Percentiles rank a stretch among this genome's conserved stretches.
phyloP scores from a whole-genome alignment of 2,888 invertebrate genomes.

The Panzeria rudis region DNA sequence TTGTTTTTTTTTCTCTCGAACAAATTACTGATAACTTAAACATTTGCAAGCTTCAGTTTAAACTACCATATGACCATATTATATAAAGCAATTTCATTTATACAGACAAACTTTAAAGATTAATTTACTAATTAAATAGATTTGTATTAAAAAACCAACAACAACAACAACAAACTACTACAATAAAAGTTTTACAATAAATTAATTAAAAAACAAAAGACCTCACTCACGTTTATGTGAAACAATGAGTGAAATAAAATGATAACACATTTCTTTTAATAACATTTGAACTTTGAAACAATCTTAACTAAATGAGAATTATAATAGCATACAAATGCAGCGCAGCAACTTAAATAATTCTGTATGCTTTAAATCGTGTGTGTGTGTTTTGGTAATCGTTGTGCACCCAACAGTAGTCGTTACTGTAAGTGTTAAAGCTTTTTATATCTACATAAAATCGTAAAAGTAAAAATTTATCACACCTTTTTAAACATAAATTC shows the following conservation, averaged over 20 bases:
- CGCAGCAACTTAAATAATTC: not conserved
- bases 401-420: conserved; percentile 39
- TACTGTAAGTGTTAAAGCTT: conserved; percentile 42
- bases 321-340: not conserved
- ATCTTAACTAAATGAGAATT: conserved; percentile 30
- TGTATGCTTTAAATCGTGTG: not conserved
- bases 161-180: conserved; percentile 3
- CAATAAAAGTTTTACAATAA: conserved; percentile 10
- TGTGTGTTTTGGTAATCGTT: not conserved
- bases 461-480: conserved; percentile 70
- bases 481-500: conserved; percentile 71
- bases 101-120: conserved; percentile 11
- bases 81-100: conserved; percentile 25
- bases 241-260: conserved; percentile 26
- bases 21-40: conserved; percentile 51
- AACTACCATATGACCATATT: conserved; percentile 4
- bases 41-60: conserved; percentile 27
- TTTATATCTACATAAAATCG: conserved; percentile 61
- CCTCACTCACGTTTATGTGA: conserved; percentile 56
- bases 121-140: conserved; percentile 36
- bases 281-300: conserved; percentile 56
- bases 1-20: conserved; percentile 31
- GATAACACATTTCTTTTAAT: conserved; percentile 15
- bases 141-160: not conserved
- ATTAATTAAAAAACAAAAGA: conserved; percentile 30